Conservation (phyloP, 2,113 vertebrate genomes). For the Pterocles burchelli region DNA sequence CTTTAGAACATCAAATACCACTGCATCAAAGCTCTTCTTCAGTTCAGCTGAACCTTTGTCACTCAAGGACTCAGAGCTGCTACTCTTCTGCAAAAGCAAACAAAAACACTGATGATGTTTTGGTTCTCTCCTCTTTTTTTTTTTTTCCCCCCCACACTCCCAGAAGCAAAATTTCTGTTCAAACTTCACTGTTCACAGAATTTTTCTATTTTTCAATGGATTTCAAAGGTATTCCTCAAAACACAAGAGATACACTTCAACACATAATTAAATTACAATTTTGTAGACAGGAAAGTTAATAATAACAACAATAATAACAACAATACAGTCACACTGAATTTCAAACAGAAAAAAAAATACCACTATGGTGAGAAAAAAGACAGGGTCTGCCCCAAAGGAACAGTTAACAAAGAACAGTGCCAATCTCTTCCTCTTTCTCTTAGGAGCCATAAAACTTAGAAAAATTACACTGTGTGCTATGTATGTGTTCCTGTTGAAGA, state of each 20-base stretch:
- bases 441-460: not conserved
- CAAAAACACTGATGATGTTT: conserved; percentile 12
- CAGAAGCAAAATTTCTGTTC: not conserved
- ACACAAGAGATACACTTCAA: not conserved
- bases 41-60: conserved; percentile 91
- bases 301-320: not conserved
- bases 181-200: not conserved
- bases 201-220: not conserved
- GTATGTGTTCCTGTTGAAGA: not conserved
- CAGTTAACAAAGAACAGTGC: not conserved
- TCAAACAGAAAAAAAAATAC: not conserved
- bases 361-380: not conserved
- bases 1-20: conserved; percentile 96
- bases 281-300: not conserved
- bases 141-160: too few relatives aligned
- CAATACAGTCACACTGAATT: not conserved
- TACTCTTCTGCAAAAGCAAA: conserved; percentile 86
- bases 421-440: not conserved
- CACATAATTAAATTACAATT: not conserved
- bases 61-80: conserved; percentile 97
- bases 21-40: conserved; percentile 98
- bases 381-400: not conserved
- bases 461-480: not conserved
- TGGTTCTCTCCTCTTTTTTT: not conserved
- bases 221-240: not conserved